Percentiles rank a stretch among this genome's conserved stretches.
phyloP scores from a whole-genome alignment of 2,113 vertebrate species.

The Holacanthus passer region DNA sequence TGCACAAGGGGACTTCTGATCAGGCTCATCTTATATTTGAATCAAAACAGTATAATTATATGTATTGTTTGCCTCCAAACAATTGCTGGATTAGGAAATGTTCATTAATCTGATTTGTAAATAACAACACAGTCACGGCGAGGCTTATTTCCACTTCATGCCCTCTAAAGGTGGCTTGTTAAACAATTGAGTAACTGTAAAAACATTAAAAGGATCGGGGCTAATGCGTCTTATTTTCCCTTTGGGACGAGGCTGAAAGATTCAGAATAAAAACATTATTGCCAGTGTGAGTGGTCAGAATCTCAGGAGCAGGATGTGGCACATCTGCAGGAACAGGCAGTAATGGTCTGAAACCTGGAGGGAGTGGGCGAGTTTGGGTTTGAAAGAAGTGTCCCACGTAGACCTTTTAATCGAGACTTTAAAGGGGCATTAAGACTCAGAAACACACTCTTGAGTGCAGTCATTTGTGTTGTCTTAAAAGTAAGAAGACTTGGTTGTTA shows the following conservation, averaged over 20 bases:
- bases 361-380: constrained; percentile 28
- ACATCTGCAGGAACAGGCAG: constrained; percentile 44
- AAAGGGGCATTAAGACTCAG: constrained; percentile 5
- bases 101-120: not conserved
- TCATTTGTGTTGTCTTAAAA: constrained; percentile 6
- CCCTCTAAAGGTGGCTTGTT: not conserved
- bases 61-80: not conserved
- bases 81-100: not conserved
- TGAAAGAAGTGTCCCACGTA: constrained; percentile 17
- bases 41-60: not conserved
- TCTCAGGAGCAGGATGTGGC: constrained; percentile 35
- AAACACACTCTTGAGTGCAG: not conserved
- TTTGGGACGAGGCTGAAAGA: not conserved
- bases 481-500: not conserved
- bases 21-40: not conserved
- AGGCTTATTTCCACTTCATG: not conserved
- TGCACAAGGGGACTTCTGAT: not conserved
- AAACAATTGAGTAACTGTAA: constrained; percentile 8
- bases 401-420: constrained; percentile 37
- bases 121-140: not conserved
- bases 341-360: constrained; percentile 43
- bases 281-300: constrained; percentile 1
- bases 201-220: constrained; percentile 12
- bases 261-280: constrained; percentile 24
- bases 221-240: constrained; percentile 7